These are phyloP conservation scores for Meloe dianella DNA, from an alignment of 2,888 invertebrate species.

Conservation along the genomic window DNA sequence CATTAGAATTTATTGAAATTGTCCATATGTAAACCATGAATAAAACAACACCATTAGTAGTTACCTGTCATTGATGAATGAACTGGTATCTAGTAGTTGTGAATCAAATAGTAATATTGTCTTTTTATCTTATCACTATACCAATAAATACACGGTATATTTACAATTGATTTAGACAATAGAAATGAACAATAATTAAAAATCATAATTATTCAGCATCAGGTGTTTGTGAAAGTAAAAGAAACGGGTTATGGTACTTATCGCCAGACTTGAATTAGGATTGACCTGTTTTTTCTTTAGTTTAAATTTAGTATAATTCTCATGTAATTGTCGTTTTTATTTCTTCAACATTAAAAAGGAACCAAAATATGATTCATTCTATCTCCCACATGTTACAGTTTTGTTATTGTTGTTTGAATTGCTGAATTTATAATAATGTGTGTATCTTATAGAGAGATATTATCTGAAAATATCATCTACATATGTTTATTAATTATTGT, in stretches of 20 bases:
- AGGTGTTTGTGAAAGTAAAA: no score
- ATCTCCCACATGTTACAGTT: slow-evolving; percentile 24
- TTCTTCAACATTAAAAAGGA: slow-evolving; percentile 13
- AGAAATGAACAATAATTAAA: neutral
- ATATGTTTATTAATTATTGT: slow-evolving; percentile 15
- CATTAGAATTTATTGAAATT: no score
- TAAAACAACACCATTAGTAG: no score
- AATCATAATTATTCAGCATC: no score
- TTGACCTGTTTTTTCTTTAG: no score
- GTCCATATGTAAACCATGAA: no score
- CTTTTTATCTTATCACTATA: neutral
- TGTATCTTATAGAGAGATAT: neutral
- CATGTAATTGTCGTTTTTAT: neutral
- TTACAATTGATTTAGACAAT: neutral
- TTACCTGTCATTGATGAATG: neutral
- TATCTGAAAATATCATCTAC: slow-evolving; percentile 22
- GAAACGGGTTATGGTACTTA: no score
- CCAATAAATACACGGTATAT: neutral
- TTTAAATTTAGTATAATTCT: no score
- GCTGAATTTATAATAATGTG: slow-evolving; percentile 19
- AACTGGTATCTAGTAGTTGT: neutral
- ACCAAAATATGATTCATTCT: slow-evolving; percentile 25
- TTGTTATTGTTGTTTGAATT: slow-evolving; percentile 12
- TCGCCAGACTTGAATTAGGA: no score
- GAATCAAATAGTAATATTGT: neutral